Conservation (phyloP, 2,888 invertebrate species). For the Acanthococcus lagerstroemiae region DNA sequence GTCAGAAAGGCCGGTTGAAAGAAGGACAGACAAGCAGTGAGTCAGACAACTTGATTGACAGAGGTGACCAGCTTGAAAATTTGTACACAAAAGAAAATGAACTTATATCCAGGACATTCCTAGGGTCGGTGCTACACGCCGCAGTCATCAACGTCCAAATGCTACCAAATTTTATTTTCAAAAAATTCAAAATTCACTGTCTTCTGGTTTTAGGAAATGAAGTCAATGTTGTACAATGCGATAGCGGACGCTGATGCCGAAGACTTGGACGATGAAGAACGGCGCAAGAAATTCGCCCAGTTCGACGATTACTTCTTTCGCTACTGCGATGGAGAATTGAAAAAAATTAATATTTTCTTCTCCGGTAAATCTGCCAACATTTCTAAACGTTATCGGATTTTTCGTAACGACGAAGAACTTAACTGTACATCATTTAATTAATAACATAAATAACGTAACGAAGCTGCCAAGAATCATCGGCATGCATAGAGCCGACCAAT, state of each 20-base stretch:
- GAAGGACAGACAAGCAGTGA: too few relatives aligned
- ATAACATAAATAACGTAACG: background rate
- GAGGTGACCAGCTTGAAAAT: too few relatives aligned
- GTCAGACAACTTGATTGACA: too few relatives aligned
- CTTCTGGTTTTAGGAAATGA: constrained; percentile 71
- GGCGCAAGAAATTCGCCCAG: constrained; percentile 78
- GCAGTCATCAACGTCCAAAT: too few relatives aligned
- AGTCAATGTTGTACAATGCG: constrained; percentile 83
- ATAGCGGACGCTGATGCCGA: constrained; percentile 86
- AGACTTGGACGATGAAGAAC: constrained; percentile 75
- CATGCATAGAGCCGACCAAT: too few relatives aligned
- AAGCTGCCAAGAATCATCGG: background rate
- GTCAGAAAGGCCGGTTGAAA: too few relatives aligned
- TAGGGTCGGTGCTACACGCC: too few relatives aligned
- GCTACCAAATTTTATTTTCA: too few relatives aligned
- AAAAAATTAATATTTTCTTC: constrained; percentile 95
- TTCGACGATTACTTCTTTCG: constrained; percentile 94
- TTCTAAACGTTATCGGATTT: background rate
- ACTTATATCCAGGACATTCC: too few relatives aligned
- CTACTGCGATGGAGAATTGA: constrained; percentile 86
- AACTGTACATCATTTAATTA: background rate
- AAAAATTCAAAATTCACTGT: background rate
- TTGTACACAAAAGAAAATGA: too few relatives aligned
- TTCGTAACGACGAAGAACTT: background rate
- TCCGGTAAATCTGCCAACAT: constrained; percentile 61